Evolutionary conservation across 2,797 vertebrate genomes (phyloP), one percentile per base, ranked within the genome.

Genomic region (Acanthurus leucopareius): DNA sequence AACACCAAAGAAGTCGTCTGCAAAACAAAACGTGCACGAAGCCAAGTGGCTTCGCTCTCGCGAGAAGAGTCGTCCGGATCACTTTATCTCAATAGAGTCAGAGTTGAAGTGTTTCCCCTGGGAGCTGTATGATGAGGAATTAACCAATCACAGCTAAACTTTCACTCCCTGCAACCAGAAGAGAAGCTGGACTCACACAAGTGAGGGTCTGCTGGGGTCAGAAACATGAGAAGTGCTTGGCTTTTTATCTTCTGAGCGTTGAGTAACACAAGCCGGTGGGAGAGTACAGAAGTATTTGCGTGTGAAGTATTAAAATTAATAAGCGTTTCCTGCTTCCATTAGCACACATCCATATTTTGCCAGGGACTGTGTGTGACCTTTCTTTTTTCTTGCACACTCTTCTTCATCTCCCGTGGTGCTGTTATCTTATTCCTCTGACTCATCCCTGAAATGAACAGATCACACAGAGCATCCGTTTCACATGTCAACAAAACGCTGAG

Each of bases 231-330:
- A 94, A 19, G 67, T 48, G 62, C 73, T 89, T 62, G 85, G 80
- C 77, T 88, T 91, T 76, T 85, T 87, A 79, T 89, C 87, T 91
- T 92, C 75, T 84, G 69, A 91, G 68, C 77, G 57, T 83, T 79
- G 81, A 88, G 92, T 90, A 95, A 94, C 75, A 90, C 88, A 92
- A 95, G 86, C 86, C 87, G 76, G 79, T 84, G 85, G 85, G 77
- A 94, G 87, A 90, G 74, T 54, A 87, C 85, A 92, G 91, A 94
- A 92, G 86, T 86, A 92, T 95, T 94, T 94, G 87, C 88, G 91
- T 93, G 94, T 86, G 89, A 94, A 87, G 86, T 90, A 71, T 94
- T 93, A 92, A 94, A 95, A 93, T 91, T 79, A 93, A 94, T 90
- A 93, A 88, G 80, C 65, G 79, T 91, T 95, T 93, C 82, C 75